Conservation (phyloP, 2,888 invertebrate species). For the Trileptium ribeirensis region DNA sequence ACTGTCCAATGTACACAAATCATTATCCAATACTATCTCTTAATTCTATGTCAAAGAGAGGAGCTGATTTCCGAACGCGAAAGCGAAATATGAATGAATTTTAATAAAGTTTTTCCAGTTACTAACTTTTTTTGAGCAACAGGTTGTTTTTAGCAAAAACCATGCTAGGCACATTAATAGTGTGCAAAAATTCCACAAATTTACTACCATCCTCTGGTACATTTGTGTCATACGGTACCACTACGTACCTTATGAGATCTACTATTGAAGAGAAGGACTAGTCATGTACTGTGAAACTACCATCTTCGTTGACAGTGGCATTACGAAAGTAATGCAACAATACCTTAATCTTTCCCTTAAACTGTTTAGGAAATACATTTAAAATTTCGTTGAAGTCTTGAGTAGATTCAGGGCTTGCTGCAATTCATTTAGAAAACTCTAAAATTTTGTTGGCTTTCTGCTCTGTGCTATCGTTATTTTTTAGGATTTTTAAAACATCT, state of each 20-base stretch:
- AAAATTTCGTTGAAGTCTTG: background rate
- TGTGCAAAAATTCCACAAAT: background rate
- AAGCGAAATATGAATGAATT: background rate
- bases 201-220: background rate
- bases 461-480: background rate
- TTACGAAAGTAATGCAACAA: background rate
- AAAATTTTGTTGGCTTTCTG: background rate
- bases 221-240: background rate
- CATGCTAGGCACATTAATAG: background rate
- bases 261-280: background rate
- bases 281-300: background rate
- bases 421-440: background rate
- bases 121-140: no score
- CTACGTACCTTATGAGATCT: background rate
- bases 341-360: background rate
- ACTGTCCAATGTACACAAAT: background rate
- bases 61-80: background rate
- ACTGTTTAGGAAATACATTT: background rate
- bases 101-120: background rate
- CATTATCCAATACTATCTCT: background rate
- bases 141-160: background rate
- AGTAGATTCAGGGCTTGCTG: background rate
- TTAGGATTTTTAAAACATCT: background rate
- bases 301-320: background rate
- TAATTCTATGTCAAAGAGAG: background rate